Evolutionary conservation across 2,113 vertebrate genomes (phyloP), one percentile per base, ranked within the genome.

Genomic region (Rhizomys pruinosus): DNA sequence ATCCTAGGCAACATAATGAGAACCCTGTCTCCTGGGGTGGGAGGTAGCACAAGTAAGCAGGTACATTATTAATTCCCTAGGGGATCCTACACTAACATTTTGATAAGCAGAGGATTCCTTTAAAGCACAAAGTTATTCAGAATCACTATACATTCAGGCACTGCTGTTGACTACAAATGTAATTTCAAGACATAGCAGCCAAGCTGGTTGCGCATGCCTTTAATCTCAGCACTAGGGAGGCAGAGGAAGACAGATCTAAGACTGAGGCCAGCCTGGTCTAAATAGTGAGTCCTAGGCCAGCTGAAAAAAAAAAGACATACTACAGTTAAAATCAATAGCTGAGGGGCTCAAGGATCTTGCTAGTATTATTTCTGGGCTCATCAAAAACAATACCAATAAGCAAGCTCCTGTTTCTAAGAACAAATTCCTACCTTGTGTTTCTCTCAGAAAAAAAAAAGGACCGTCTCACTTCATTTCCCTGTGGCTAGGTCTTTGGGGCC

Each of bases 301-400:
- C 11, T 52, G 47, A 11, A 52, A 52, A 52, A 52, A 52, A 52
- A 52, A 11, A 52, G 6, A 52, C 11, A 52, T 11, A 7, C 6
- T 52, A 52, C 47, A 52, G 47, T 52, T 52, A 71, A 37, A 8
- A 23, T 77, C 44, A 25, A 73, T 2, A 82, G 29, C 44, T 39
- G 52, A 87, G 52, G 29, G 47, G 52, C 7, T 76, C 42, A 68
- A 63, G 15, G 34, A 55, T 76, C 52, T 44, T 69, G 3, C 69
- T 69, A 87, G 25, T 55, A 59, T 73, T 37, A 85, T 13, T 66
- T 39, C 42, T 86, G 82, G 39, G n/a, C 12, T 85, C 82, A 77
- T 32, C n/a, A 37, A 78, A 82, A 92, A 78, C 71, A 95, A 44
- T 78, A 88, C 23, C 63, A 87, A 73, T 37, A 87, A 80, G 44